Evolutionary conservation across 2,888 invertebrate species (phyloP).

Genomic region (Drosophila stalkeri): DNA sequence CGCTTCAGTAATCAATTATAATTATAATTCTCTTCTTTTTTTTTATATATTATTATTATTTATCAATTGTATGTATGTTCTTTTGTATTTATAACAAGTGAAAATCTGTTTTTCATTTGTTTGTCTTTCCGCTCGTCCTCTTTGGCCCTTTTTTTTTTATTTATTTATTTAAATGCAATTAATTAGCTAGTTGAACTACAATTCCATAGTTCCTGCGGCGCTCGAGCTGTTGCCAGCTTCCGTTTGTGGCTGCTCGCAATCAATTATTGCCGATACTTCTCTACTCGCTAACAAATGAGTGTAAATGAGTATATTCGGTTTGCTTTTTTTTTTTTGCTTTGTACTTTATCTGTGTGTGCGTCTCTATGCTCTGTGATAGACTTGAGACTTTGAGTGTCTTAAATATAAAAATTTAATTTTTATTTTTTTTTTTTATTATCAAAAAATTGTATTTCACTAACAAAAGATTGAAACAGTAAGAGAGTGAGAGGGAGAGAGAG

Average conservation of each 20-base stretch:
- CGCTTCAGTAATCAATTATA: conserved; percentile 28
- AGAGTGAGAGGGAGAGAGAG: background rate
- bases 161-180: conserved; percentile 37
- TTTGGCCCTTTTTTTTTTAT: conserved; percentile 12
- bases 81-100: conserved; percentile 12
- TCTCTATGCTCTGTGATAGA: background rate
- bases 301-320: background rate
- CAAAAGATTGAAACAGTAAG: background rate
- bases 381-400: too few species aligned
- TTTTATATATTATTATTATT: background rate
- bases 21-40: background rate
- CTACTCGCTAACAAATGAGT: background rate
- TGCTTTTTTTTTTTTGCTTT: background rate
- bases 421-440: too few species aligned
- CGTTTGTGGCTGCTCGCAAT: conserved; percentile 6
- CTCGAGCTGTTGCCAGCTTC: conserved; percentile 27
- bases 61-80: too few species aligned
- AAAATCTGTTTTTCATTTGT: conserved; percentile 35
- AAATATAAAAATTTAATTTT: too few species aligned
- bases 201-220: background rate
- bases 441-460: too few species aligned
- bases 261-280: conserved; percentile 3
- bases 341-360: background rate
- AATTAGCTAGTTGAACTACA: conserved; percentile 34
- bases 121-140: conserved; percentile 4